These are phyloP conservation scores for Platysternon megacephalum DNA, from an alignment of 2,113 vertebrate species.

Conservation along the genomic window DNA sequence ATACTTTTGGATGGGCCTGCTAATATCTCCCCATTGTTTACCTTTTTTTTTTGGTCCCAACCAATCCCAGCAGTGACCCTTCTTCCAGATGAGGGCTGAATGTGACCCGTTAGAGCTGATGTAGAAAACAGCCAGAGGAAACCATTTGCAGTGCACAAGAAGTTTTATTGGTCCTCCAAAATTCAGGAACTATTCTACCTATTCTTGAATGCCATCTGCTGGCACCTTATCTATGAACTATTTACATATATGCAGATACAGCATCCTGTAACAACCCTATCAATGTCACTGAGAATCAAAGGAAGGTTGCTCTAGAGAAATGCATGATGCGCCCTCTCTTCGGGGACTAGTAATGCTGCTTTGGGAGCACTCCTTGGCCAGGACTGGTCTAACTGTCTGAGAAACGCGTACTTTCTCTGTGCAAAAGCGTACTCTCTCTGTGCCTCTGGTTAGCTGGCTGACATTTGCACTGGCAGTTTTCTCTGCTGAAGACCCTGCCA, in stretches of 20 bases:
- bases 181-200: fast-evolving
- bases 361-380: not conserved
- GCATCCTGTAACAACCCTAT: too few relatives aligned
- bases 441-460: not conserved
- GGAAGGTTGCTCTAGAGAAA: not conserved
- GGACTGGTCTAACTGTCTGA: not conserved
- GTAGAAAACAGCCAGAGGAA: not conserved
- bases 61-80: not conserved
- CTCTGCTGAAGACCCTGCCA: not conserved
- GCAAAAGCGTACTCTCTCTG: not conserved
- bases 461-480: not conserved
- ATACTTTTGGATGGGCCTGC: fast-evolving
- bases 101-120: not conserved
- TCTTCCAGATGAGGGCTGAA: not conserved
- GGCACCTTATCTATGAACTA: not conserved
- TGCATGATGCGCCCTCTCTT: not conserved
- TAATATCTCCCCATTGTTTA: not conserved
- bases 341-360: too few relatives aligned
- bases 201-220: not conserved
- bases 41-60: not conserved
- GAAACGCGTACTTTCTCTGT: not conserved
- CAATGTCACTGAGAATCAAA: not conserved
- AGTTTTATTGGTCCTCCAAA: not conserved
- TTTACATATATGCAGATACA: not conserved
- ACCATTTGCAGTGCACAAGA: not conserved